A percentile compares a stretch with the other conserved stretches of the same genome.
phyloP scores from a whole-genome alignment of 2,113 vertebrate species.

The Callionymus lyra region DNA sequence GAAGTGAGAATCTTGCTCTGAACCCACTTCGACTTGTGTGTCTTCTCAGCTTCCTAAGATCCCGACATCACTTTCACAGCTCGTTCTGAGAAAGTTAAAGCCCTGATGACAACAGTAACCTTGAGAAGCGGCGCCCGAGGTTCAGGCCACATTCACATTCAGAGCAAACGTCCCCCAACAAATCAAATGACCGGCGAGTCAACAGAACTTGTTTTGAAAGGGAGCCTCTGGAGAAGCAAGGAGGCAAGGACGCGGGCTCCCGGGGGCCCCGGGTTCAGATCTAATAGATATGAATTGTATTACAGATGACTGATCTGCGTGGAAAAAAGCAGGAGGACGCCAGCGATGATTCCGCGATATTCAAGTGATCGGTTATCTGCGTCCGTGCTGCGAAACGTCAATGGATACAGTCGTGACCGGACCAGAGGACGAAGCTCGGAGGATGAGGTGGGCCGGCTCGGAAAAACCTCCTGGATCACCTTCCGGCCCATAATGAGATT shows the following conservation, averaged over 20 bases:
- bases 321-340: conserved; percentile 36
- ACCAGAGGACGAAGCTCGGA: neutral
- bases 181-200: conserved; percentile 56
- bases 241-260: conserved; percentile 46
- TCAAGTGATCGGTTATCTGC: conserved; percentile 27
- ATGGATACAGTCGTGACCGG: conserved; percentile 19
- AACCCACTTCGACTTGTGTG: too few relatives aligned
- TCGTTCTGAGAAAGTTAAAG: too few relatives aligned
- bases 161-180: conserved; percentile 38
- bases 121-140: conserved; percentile 22
- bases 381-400: too few relatives aligned
- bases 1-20: too few relatives aligned
- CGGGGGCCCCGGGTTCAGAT: conserved; percentile 20
- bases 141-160: conserved; percentile 37
- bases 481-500: conserved; percentile 48
- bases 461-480: conserved; percentile 40
- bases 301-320: conserved; percentile 47
- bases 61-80: too few relatives aligned
- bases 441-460: conserved; percentile 16
- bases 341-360: conserved; percentile 32
- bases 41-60: too few relatives aligned
- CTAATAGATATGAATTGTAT: conserved; percentile 49
- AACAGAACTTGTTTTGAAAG: conserved; percentile 51
- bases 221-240: conserved; percentile 32
- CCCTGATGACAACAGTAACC: conserved; percentile 34